These are phyloP conservation scores for Pogonomyrmex californicus DNA, from an alignment of 1,140 invertebrate species.

Conservation along the genomic window DNA sequence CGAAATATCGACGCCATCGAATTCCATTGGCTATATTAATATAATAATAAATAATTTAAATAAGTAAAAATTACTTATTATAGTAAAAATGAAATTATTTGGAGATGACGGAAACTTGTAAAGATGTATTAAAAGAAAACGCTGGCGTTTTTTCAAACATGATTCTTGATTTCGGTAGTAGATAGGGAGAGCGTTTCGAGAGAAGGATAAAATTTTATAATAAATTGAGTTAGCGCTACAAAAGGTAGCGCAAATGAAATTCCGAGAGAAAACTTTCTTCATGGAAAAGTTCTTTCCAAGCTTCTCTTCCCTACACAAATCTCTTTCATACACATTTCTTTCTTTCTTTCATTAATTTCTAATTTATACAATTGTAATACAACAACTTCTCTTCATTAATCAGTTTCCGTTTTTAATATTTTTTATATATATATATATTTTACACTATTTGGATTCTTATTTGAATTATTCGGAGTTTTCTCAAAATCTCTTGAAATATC, in stretches of 20 bases:
- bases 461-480: neutral
- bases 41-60: neutral
- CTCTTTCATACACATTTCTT: neutral
- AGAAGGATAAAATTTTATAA: neutral
- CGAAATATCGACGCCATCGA: neutral
- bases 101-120: neutral
- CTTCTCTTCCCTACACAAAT: neutral
- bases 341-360: neutral
- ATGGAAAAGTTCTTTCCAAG: neutral
- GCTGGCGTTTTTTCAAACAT: neutral
- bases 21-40: neutral
- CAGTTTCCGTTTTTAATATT: neutral
- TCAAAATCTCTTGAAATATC: neutral
- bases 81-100: neutral
- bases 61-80: neutral
- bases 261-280: neutral
- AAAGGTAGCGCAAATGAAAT: constrained; percentile 1
- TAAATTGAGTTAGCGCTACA: neutral
- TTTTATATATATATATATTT: neutral
- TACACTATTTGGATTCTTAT: neutral
- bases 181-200: neutral
- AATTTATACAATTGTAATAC: neutral
- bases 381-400: neutral
- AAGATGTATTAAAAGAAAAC: neutral
- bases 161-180: neutral